Evolutionary conservation across 37 sponge, comb jelly and placozoan genomes (phyloP), one percentile per base, ranked within the genome.

Genomic region (Axinella damicornis): DNA sequence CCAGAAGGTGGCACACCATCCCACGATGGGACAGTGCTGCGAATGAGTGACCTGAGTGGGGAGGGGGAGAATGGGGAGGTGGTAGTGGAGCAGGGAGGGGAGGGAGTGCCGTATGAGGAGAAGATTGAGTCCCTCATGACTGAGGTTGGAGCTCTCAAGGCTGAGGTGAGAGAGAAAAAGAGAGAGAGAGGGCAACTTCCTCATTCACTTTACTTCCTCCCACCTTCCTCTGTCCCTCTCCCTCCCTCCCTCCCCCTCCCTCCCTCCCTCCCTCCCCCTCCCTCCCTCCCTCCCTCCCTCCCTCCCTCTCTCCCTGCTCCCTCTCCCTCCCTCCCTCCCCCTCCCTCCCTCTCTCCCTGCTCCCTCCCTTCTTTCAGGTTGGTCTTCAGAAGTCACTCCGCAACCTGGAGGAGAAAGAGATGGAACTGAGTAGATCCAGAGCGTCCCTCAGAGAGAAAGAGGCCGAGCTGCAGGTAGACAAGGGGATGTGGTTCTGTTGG

Each of bases 131-230:
- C 78, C 22, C 78, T 92, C 33, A 52, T 33, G 68, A 75, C 76
- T 64, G 93, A 92, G 63, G 85, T 92, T 30, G 90, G 67, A n/a
- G 30, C 28, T 14, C 89, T 92, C 31, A 92, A 78, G 40, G 52
- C 77, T 73, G 84, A 88, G 78, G 81, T 92, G 13, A 19, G 66
- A 27, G 35, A 1, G 67, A 46, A n/a, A n/a, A n/a, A n/a, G n/a
- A n/a, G n/a, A n/a, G n/a, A n/a, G n/a, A n/a, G n/a, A n/a, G n/a
- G n/a, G n/a, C n/a, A n/a, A n/a, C n/a, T n/a, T n/a, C n/a, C n/a
- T n/a, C n/a, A n/a, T n/a, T n/a, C n/a, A n/a, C n/a, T n/a, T n/a
- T n/a, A n/a, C n/a, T n/a, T n/a, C n/a, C n/a, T n/a, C n/a, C n/a
- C n/a, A n/a, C n/a, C n/a, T n/a, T n/a, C n/a, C n/a, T n/a, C n/a